phyloP scores from a whole-genome alignment of 2,888 invertebrate genomes.

The Drosophila lacicola region DNA sequence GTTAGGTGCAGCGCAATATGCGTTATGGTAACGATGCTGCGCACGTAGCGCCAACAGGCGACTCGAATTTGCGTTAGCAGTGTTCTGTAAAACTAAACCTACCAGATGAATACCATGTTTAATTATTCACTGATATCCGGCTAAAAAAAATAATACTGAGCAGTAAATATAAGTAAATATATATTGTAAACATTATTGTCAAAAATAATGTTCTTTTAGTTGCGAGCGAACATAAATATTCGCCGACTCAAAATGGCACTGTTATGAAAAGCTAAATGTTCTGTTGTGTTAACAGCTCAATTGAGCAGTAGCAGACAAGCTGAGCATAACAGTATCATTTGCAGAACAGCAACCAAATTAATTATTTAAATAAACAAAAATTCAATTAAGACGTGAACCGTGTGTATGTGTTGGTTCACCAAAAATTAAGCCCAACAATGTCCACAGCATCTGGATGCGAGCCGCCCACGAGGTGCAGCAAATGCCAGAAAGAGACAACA shows the following conservation, averaged over 20 bases:
- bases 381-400: neutral
- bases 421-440: slow-evolving; percentile 27
- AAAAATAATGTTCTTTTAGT: too few relatives aligned
- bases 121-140: too few relatives aligned
- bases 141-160: too few relatives aligned
- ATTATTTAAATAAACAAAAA: slow-evolving; percentile 34
- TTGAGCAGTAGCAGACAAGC: slow-evolving; percentile 22
- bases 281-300: slow-evolving; percentile 27
- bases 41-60: neutral
- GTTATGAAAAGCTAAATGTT: slow-evolving; percentile 1
- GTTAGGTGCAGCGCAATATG: neutral
- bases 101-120: too few relatives aligned
- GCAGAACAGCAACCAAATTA: slow-evolving; percentile 22
- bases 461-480: slow-evolving; percentile 29
- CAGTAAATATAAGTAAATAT: neutral
- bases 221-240: too few relatives aligned
- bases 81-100: neutral
- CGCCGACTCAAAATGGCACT: slow-evolving; percentile 34
- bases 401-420: neutral
- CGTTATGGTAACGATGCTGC: slow-evolving; percentile 11
- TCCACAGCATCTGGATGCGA: slow-evolving; percentile 7
- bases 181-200: too few relatives aligned
- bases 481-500: slow-evolving; percentile 28
- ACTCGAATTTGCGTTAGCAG: slow-evolving; percentile 26
- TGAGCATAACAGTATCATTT: slow-evolving; percentile 38